Base-by-base conservation (phyloP, 2,113 vertebrate genomes). In the Dasyprocta punctata region DNA sequence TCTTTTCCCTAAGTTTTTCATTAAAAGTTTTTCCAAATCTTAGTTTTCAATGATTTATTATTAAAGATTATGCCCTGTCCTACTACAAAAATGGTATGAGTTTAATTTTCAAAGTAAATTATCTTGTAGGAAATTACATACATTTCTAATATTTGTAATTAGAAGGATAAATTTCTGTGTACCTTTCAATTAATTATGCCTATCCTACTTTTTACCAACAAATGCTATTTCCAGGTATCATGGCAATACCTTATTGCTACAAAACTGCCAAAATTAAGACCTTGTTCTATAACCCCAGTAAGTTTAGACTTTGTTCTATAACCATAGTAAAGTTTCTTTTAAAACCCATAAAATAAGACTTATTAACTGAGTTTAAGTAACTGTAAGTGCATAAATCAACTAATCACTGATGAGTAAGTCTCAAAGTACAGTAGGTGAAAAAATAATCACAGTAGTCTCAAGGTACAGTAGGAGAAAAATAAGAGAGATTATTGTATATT, bases 321-420 rank as follows among this genome's bases (percentile, higher is more conserved):
- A 65, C 26, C 52, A 89, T 41, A 89, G n/a, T 49, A 91, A 91
- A 96, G 28, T 49, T 78, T 78, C 75, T 54, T 65, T 73, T 88
- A n/a, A 36, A 20, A 52, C n/a, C 30, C 10, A 92, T 65, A 78
- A 96, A 89, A 41, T 80, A 97, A 96, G 17, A 26, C 58, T 96
- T 44, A 75, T 38, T 71, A 95, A 49, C 78, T 97, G 17, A 97
- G 78, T 87, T 97, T 89, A 98, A 97, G 92, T 93, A 97, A 97
- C 41, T 90, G 49, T 93, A 97, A 96, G 95, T 90, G n/a, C 9
- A 80, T 90, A 98, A 94, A 96, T 97, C 69, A 97, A 61, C 77
- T 54, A 95, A 88, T 92, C 33, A 65, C 88, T 89, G 75, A 97
- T 41, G n/a, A 95, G 85, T 92, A 28, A 24, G 65, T 95, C n/a